Evolutionary conservation across 1,140 invertebrate genomes (phyloP).

Genomic region (Tetragnatha versicolor): DNA sequence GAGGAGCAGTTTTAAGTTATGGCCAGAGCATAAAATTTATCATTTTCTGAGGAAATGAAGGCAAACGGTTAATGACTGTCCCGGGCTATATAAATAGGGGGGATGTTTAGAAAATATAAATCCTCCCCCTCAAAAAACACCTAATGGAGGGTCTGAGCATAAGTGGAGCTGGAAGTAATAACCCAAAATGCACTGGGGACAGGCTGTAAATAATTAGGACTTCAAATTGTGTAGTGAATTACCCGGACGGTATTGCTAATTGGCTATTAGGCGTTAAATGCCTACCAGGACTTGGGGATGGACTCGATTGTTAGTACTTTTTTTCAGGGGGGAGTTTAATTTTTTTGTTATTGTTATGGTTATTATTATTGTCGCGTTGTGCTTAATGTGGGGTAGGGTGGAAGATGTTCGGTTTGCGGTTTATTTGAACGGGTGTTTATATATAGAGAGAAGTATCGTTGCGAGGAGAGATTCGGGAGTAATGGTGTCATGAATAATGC

Average conservation of each 20-base stretch:
- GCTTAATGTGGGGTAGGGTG: background rate
- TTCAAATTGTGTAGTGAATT: constrained; percentile 42
- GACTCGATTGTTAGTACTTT: no score
- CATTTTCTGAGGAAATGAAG: constrained; percentile 35
- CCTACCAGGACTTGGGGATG: background rate
- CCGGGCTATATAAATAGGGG: background rate
- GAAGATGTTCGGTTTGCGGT: background rate
- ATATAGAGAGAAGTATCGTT: no score
- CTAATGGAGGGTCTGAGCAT: background rate
- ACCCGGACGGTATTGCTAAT: constrained; percentile 32
- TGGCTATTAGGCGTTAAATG: constrained; percentile 47
- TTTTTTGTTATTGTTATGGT: background rate
- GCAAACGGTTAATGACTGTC: constrained; percentile 39
- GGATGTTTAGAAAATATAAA: constrained; percentile 16
- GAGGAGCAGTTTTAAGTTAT: constrained; percentile 28
- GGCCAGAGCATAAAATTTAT: constrained; percentile 33
- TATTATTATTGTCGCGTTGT: background rate
- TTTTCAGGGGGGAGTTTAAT: background rate
- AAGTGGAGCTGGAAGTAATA: constrained; percentile 4
- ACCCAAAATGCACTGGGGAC: background rate
- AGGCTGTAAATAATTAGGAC: constrained; percentile 40
- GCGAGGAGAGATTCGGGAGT: background rate
- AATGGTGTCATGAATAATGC: no score
- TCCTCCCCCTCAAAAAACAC: no score
- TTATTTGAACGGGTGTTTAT: no score